Base-by-base conservation (phyloP, 2,113 vertebrate genomes). In the Heteronetta atricapilla region DNA sequence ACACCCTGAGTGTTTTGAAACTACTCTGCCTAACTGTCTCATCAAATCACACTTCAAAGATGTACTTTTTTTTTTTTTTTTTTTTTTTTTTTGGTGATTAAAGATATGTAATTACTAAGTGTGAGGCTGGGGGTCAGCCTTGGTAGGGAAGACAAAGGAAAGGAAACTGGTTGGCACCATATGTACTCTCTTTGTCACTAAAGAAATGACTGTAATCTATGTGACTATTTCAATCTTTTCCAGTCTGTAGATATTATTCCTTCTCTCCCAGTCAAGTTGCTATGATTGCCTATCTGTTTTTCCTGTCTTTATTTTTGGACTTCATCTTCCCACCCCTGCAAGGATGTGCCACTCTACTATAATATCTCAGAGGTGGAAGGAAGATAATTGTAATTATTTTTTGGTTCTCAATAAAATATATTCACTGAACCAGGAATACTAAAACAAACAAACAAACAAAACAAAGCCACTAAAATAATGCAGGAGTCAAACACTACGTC, bases 21-120 rank as follows among this genome's bases (percentile, higher is more conserved):
- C 40, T 94, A 78, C 90, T 89, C 95, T 93, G 40, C 82, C 28
- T 96, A 95, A 97, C 88, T 95, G 92, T 62, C 48, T 70, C 46
- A 66, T 53, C 26, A 19, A 92, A 60, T n/a, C 72, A 92, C 44
- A 68, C 74, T 91, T 97, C 82, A 95, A 89, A 96, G 48, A 21
- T 77, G 20, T 22, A 48, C 40, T 63, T 82, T 92, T 21, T 21
- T 48, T 21, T 80, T 90, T 87, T 85, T 81, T 38, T 46, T 48
- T 21, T 11, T 21, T 48, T 21, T 80, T 90, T 87, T 85, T 81
- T 40, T 46, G 34, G 53, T 82, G 89, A 96, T 77, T 86, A 94
- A 95, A 95, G 50, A 59, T 53, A n/a, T 1, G 7, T 76, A 92
- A 93, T 86, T 96, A 86, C 11, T 38, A 79, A 73, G 79, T 74